Percentiles rank a stretch among this genome's conserved stretches.
Evolutionary conservation across 2,113 vertebrate species (phyloP).

Genomic region (Ramphastos sulfuratus): DNA sequence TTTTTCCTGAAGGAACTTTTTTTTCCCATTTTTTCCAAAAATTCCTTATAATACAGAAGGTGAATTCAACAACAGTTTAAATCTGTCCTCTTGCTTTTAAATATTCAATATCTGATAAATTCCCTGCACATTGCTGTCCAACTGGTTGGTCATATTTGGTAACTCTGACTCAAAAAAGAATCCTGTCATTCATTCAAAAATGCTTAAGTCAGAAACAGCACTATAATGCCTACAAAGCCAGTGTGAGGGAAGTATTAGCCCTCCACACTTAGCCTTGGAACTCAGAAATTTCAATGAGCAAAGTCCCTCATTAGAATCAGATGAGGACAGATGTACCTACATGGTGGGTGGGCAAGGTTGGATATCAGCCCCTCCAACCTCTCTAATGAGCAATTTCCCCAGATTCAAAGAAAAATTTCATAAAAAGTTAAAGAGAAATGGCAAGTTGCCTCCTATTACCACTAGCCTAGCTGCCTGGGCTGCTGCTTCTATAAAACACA

Average conservation of each 20-base stretch:
- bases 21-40: neutral
- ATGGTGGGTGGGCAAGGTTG: slow-evolving; percentile 11
- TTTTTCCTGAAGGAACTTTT: neutral
- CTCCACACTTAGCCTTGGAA: neutral
- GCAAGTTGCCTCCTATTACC: slow-evolving; percentile 41
- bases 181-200: neutral
- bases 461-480: slow-evolving; percentile 1
- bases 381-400: slow-evolving; percentile 63
- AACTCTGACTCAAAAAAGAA: neutral
- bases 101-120: neutral
- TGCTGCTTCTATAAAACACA: slow-evolving; percentile 57
- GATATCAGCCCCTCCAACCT: slow-evolving; percentile 7
- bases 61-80: neutral
- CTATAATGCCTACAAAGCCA: neutral
- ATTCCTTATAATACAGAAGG: neutral
- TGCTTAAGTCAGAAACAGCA: neutral
- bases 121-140: neutral
- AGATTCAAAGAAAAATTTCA: slow-evolving; percentile 56
- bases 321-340: slow-evolving; percentile 19
- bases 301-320: slow-evolving; percentile 26
- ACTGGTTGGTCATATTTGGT: neutral
- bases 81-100: neutral
- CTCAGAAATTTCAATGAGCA: neutral
- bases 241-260: neutral
- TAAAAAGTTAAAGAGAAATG: slow-evolving; percentile 62